Percentiles rank a stretch among this genome's conserved stretches.
phyloP scores from a whole-genome alignment of 2,797 vertebrate genomes.

The Sebastes oblongus region DNA sequence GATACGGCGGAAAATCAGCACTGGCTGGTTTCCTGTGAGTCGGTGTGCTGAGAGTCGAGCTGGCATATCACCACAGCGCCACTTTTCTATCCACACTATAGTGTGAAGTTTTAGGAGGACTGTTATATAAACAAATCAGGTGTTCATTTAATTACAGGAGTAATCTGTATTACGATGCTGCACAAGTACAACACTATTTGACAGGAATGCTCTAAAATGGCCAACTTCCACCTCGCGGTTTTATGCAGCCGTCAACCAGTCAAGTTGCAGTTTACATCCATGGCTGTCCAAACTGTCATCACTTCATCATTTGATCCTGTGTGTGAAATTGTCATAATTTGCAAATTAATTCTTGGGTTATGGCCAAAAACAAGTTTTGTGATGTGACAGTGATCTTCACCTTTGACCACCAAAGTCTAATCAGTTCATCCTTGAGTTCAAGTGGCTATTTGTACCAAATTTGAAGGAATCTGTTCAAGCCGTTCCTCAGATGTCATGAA shows the following conservation, averaged over 20 bases:
- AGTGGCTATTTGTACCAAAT: too few species aligned
- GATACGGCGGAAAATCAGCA: slow-evolving; percentile 73
- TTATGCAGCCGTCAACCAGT: not conserved
- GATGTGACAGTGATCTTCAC: not conserved
- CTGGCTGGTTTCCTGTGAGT: slow-evolving; percentile 74
- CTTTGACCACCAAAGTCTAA: not conserved
- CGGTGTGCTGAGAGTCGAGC: slow-evolving; percentile 37
- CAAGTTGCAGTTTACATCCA: not conserved
- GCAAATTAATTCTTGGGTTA: not conserved
- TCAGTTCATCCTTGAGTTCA: not conserved
- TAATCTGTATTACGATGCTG: not conserved
- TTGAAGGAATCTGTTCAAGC: too few species aligned
- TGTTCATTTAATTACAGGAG: not conserved
- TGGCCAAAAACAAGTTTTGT: not conserved
- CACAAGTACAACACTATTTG: not conserved
- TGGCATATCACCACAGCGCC: slow-evolving; percentile 16
- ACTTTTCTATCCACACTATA: slow-evolving; percentile 25
- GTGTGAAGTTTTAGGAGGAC: not conserved
- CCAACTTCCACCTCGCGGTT: not conserved
- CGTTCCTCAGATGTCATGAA: too few species aligned
- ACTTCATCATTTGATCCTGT: not conserved
- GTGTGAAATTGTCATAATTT: too few species aligned
- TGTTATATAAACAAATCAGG: not conserved
- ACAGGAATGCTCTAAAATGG: not conserved
- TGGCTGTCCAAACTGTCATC: not conserved